These are phyloP conservation scores for Hippocampus comes DNA, from an alignment of 2,113 vertebrate genomes.

Conservation along the genomic window DNA sequence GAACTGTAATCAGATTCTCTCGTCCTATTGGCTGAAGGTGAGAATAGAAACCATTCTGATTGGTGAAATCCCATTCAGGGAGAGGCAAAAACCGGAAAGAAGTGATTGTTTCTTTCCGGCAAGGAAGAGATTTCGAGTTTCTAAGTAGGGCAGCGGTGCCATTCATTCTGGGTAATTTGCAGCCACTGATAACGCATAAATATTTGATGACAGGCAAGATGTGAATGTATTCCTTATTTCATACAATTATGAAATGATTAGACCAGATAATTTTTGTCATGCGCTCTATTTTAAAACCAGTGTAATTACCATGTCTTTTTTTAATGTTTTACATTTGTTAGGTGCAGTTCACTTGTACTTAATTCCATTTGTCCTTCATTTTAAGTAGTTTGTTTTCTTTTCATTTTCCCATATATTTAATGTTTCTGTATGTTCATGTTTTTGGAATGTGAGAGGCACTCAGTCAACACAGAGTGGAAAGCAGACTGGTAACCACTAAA, in stretches of 20 bases:
- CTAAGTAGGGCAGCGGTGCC: conserved; percentile 1
- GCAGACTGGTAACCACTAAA: neutral
- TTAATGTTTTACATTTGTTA: neutral
- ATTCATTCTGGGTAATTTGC: neutral
- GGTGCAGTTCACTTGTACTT: neutral
- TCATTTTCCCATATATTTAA: no score
- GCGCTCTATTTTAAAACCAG: neutral
- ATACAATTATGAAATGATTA: neutral
- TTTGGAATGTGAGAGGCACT: neutral
- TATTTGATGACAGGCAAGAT: neutral
- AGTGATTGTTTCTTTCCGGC: conserved; percentile 24
- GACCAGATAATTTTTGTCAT: neutral
- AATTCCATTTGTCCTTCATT: neutral
- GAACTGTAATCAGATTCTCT: conserved; percentile 5
- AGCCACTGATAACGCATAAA: neutral
- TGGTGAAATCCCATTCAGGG: conserved; percentile 31
- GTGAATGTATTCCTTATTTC: neutral
- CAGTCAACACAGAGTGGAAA: neutral
- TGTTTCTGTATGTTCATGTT: neutral
- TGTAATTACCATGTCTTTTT: neutral
- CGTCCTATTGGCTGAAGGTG: conserved; percentile 48
- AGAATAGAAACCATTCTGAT: conserved; percentile 22
- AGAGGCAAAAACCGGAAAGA: conserved; percentile 47
- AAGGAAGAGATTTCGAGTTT: neutral
- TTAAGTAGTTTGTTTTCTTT: neutral